phyloP scores from a whole-genome alignment of 2,797 vertebrate species.

The Phoxinus dragarum region DNA sequence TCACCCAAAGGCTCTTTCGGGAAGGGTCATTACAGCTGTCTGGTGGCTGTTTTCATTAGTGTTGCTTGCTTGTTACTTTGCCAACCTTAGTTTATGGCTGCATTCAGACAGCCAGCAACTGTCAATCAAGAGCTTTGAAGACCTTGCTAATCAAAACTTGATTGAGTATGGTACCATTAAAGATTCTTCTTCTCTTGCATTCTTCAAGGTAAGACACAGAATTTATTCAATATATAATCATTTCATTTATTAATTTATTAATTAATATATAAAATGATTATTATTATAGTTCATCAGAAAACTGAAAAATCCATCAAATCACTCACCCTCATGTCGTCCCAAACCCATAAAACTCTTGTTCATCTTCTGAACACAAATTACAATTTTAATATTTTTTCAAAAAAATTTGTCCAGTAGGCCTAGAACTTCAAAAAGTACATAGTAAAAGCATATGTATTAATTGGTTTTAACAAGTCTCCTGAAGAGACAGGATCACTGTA shows the following conservation, averaged over 20 bases:
- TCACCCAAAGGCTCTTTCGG: conserved; percentile 83
- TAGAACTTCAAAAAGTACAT: background rate
- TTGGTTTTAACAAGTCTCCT: background rate
- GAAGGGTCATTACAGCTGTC: conserved; percentile 81
- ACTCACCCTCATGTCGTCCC: background rate
- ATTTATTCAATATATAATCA: background rate
- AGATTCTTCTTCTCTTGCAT: conserved; percentile 79
- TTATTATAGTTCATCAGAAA: background rate
- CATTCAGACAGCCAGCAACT: conserved; percentile 72
- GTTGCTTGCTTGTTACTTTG: conserved; percentile 85
- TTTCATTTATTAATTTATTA: background rate
- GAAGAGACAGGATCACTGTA: background rate
- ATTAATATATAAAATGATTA: background rate
- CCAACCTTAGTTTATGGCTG: conserved; percentile 78
- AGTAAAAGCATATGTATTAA: background rate
- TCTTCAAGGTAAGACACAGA: conserved; percentile 81
- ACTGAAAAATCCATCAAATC: background rate
- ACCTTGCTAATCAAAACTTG: conserved; percentile 85
- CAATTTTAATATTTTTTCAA: background rate
- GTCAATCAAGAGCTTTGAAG: conserved; percentile 83
- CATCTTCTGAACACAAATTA: background rate
- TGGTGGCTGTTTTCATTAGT: conserved; percentile 90
- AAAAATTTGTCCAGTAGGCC: too few relatives aligned
- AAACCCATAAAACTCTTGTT: background rate
- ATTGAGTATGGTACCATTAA: conserved; percentile 87